Evolutionary conservation across 2,113 vertebrate species (phyloP).

Genomic region (Halichoeres trimaculatus): DNA sequence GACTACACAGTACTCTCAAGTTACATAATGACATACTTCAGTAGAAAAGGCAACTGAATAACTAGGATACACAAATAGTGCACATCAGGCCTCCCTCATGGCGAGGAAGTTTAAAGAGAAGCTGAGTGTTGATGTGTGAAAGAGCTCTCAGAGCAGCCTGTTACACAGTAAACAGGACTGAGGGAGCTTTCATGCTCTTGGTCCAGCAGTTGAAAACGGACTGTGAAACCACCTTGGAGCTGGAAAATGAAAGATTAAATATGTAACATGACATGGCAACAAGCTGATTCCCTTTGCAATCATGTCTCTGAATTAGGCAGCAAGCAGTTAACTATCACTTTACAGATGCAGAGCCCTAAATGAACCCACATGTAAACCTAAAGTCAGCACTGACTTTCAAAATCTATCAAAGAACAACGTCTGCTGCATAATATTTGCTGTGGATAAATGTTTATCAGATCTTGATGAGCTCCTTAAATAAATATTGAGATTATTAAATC

Average conservation of each 20-base stretch:
- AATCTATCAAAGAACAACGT: too few relatives aligned
- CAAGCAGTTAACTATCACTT: slow-evolving; percentile 27
- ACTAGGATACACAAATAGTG: neutral
- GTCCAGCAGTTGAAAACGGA: neutral
- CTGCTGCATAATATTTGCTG: too few relatives aligned
- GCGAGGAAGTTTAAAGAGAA: slow-evolving; percentile 2
- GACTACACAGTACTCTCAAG: slow-evolving; percentile 6
- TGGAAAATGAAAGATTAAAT: slow-evolving; percentile 2
- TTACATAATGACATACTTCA: slow-evolving; percentile 17
- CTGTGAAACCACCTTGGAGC: neutral
- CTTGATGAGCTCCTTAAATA: too few relatives aligned
- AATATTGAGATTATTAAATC: too few relatives aligned
- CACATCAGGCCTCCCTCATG: neutral
- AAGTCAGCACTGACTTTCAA: too few relatives aligned
- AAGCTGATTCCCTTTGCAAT: slow-evolving; percentile 24
- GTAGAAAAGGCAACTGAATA: neutral
- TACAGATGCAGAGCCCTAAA: neutral
- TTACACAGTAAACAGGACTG: neutral
- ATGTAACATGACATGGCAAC: neutral
- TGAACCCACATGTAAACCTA: too few relatives aligned
- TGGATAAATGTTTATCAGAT: too few relatives aligned
- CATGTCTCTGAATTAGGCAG: slow-evolving; percentile 24
- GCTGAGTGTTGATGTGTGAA: slow-evolving; percentile 6
- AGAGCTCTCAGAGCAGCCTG: slow-evolving; percentile 20
- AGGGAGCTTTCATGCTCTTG: slow-evolving; percentile 9